phyloP scores from a whole-genome alignment of 2,888 invertebrate genomes.

The Kryphioiulus occultus region DNA sequence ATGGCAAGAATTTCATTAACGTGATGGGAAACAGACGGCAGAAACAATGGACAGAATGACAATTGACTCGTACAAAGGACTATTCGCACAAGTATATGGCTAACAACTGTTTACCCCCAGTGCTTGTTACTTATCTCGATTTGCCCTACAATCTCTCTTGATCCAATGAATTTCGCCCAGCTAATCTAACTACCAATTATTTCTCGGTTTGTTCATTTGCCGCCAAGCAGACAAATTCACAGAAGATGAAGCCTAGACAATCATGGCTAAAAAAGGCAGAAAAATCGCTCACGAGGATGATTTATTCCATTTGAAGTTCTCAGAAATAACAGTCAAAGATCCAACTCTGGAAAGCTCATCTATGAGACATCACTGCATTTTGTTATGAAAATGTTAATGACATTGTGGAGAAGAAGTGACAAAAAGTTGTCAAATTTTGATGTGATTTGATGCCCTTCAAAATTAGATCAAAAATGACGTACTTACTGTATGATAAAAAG shows the following conservation, averaged over 20 bases:
- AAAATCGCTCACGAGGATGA: not conserved
- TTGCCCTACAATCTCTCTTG: not conserved
- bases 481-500: no score
- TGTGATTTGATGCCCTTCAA: no score
- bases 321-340: not conserved
- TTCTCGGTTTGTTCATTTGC: not conserved
- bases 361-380: no score
- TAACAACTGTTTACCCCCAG: slow-evolving; percentile 18
- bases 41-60: not conserved
- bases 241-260: no score
- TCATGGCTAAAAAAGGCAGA: not conserved
- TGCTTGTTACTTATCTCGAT: not conserved
- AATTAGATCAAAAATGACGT: no score
- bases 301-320: not conserved
- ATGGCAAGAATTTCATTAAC: slow-evolving; percentile 8
- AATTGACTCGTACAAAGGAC: not conserved
- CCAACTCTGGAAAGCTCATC: no score
- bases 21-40: not conserved
- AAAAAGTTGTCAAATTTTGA: no score
- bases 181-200: slow-evolving; percentile 18
- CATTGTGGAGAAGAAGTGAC: no score
- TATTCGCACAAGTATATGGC: not conserved
- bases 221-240: no score
- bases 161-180: not conserved
- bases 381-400: no score